Base-by-base conservation (phyloP, 2,113 vertebrate genomes). In the Rhinogobius similis region DNA sequence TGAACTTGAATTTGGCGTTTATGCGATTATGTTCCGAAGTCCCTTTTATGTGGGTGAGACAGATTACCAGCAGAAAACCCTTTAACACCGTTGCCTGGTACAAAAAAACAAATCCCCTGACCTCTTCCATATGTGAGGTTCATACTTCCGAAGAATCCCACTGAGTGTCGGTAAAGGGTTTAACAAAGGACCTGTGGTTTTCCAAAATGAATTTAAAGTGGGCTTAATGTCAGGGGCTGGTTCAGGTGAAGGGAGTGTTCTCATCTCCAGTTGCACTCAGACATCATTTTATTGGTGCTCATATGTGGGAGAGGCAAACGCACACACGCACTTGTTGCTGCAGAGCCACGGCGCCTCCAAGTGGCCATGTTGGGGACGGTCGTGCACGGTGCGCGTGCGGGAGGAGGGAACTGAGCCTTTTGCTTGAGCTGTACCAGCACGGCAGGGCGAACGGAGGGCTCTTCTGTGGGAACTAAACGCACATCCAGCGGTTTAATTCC, bases 291-390 rank as follows among this genome's bases (percentile, higher is more conserved):
- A n/a, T 36, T 63, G 32, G 13, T 46, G 50, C 4, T 55, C 20
- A 16, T 27, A 11, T 55, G 9, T 59, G 1, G 29, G 38, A 4
- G 38, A 41, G 14, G 36, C 21, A 11, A 44, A 41, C 68, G 61
- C 72, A 67, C 75, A 52, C 78, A 61, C 77, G 48, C 85, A 61
- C 63, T 16, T 11, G 65, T 52, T 85, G 65, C 55, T 29, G 83
- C 84, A 65, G 88, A 90, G 58, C 82, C 78, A 87, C 69, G 70
- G 88, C 89, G 89, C 89, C 89, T 73, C 87, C 90, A 75, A 71
- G 90, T 63, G 90, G 89, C 50, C 65, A 58, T 21, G 6, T 5
- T 0, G 20, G 13, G 2, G 72, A 76, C 65, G 43, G 65, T 74
- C 72, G 68, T 38, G 68, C 39, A 62, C 29, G 66, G 59, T 32